Evolutionary conservation across 2,797 vertebrate species (phyloP), one percentile per base, ranked within the genome.

Genomic region (Garrulus glandarius): DNA sequence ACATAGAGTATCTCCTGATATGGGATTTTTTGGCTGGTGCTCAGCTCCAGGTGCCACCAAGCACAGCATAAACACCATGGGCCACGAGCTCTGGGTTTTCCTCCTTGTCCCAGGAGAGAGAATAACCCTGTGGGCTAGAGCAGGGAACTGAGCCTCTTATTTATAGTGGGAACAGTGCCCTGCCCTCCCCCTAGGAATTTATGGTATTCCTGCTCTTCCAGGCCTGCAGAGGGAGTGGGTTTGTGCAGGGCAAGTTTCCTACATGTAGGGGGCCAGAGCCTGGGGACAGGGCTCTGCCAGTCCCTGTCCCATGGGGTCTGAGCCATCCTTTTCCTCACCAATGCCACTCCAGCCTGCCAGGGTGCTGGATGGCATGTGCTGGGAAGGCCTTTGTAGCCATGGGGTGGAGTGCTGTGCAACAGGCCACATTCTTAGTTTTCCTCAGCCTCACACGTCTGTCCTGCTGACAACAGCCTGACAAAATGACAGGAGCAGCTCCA

Each of bases 251-350:
- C 46, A 72, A 30, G 27, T 69, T 69, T 61, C n/a, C 46, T 53
- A 9, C 3, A 0, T 3, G 8, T 9, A 12, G 29, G 7, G 23
- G 69, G 44, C 13, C 44, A 72, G 69, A 69, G 6, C 2, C 19
- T 15, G 15, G 18, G 8, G 7, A 39, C 29, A 76, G 47, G 44
- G 7, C 36, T 82, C 57, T 60, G 37, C 13, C 32, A 71, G 27
- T 11, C 26, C 17, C 34, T 32, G 2, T 26, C 39, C 65, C 5
- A 3, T 1, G 1, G 5, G 15, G 3, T 56, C 46, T 69, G 55
- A 52, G 47, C 34, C 12, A 14, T 44, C 21, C 10, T 19, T 63
- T 53, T 41, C 43, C 41, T 52, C 39, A 36, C 10, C 49, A 68
- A 27, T 15, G 13, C 24, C 2, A 2, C 68, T 76, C 34, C 34